Conservation (phyloP, 2,888 invertebrate species). For the Nephrocerus scutellatus region DNA sequence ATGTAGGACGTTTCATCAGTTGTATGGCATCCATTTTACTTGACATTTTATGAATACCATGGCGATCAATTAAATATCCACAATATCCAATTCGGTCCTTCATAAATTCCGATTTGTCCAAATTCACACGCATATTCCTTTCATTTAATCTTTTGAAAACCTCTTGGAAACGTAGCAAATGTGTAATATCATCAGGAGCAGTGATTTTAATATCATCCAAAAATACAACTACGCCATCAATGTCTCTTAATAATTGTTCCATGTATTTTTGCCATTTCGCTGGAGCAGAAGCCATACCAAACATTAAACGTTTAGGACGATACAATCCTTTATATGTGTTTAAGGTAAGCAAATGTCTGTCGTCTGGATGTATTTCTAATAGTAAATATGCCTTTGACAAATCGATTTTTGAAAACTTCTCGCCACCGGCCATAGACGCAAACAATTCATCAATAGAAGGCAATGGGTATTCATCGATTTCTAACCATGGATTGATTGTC, state of each 20-base stretch:
- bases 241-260: constrained; percentile 25
- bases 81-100: constrained; percentile 27
- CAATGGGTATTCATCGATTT: constrained; percentile 27
- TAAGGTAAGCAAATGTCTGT: constrained; percentile 30
- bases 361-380: constrained; percentile 29
- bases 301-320: constrained; percentile 29
- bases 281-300: constrained; percentile 32
- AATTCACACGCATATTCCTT: constrained; percentile 25
- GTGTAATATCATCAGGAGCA: constrained; percentile 21
- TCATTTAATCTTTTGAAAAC: constrained; percentile 22
- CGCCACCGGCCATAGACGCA: constrained; percentile 22
- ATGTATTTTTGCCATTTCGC: constrained; percentile 33
- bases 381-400: constrained; percentile 35
- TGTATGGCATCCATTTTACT: constrained; percentile 30
- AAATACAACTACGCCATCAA: constrained; percentile 28
- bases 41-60: constrained; percentile 29
- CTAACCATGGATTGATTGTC: constrained; percentile 24
- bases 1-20: constrained; percentile 20
- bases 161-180: constrained; percentile 21
- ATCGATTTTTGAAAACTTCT: constrained; percentile 27
- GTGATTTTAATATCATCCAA: constrained; percentile 26
- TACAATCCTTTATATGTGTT: constrained; percentile 36
- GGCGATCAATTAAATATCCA: constrained; percentile 29
- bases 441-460: constrained; percentile 26
- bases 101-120: constrained; percentile 27